Conservation (phyloP, 2,113 vertebrate species). For the Forbesichthys agassizii region DNA sequence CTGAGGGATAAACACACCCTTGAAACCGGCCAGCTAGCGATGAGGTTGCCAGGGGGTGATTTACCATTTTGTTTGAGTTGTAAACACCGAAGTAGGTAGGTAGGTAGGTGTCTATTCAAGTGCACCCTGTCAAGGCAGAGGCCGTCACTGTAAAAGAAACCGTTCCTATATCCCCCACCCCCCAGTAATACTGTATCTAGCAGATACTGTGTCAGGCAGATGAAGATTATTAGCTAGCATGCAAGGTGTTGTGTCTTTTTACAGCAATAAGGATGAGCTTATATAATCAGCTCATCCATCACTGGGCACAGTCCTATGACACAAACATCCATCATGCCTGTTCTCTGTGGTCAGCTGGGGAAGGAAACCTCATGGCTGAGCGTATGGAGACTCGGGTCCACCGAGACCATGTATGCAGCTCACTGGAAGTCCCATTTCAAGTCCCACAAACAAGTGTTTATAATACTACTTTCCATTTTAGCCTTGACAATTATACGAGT, state of each 20-base stretch:
- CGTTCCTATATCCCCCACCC: slow-evolving; percentile 20
- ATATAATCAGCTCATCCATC: slow-evolving; percentile 73
- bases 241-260: slow-evolving; percentile 56
- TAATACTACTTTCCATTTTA: not conserved
- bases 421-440: slow-evolving; percentile 56
- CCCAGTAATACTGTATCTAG: slow-evolving; percentile 28
- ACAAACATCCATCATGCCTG: slow-evolving; percentile 66
- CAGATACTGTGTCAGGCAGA: slow-evolving; percentile 44
- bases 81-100: slow-evolving; percentile 16
- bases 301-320: slow-evolving; percentile 52
- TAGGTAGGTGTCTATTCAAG: slow-evolving; percentile 37
- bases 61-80: slow-evolving; percentile 42
- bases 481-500: slow-evolving; percentile 6
- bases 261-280: slow-evolving; percentile 53
- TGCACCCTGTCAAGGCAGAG: slow-evolving; percentile 32
- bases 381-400: slow-evolving; percentile 32
- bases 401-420: slow-evolving; percentile 52
- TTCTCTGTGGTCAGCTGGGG: slow-evolving; percentile 38
- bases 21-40: slow-evolving; percentile 46
- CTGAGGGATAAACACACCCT: slow-evolving; percentile 55
- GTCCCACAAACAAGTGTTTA: slow-evolving; percentile 5
- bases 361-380: slow-evolving; percentile 37
- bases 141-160: slow-evolving; percentile 25
- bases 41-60: slow-evolving; percentile 45
- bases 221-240: slow-evolving; percentile 49